Base-by-base conservation (phyloP, 92 coral and sea anemone species). In the Paragorgia papillata region DNA sequence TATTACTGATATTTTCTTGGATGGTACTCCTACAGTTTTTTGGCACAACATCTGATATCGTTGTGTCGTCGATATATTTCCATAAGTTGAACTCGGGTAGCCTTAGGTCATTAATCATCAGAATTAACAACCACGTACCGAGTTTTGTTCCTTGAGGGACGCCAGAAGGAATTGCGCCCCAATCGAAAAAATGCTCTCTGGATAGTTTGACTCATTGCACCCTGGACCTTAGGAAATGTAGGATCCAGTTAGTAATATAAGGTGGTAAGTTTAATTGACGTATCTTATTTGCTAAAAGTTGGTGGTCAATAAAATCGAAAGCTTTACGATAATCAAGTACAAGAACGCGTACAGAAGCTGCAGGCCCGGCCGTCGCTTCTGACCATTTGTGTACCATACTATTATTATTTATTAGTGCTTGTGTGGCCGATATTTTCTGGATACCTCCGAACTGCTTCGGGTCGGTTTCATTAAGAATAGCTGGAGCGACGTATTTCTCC, bases 311-410 rank as follows among this genome's bases (percentile, higher is more conserved):
- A 25, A 27, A 21, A 29, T 62, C 73, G 20, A 66, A 66, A 0
- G 74, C 74, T 39, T 66, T 66, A 9, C 29, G 30, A 18, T 40
- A 66, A 25, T 66, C 74, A 26, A 40, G 26, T 17, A 51, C 4
- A 5, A 51, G 26, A 17, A 66, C 48, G 18, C 73, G 39, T 1
- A 65, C 15, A 33, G 73, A 28, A 65, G 73, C 20, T 3, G 9
- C 73, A 13, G 53, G 33, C 4, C 54, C 54, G 35, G 18, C 73
- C 6, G 43, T 9, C 12, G n/a, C 28, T 4, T 37, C 12, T 6
- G 32, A 20, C 73, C 73, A 65, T 2, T 65, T 65, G 31, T 65
- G 73, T 7, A 66, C 28, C 73, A 66, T 66, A 22, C 56, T 39
- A n/a, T n/a, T n/a, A n/a, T n/a, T n/a, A n/a, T n/a, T n/a, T 10